Base-by-base conservation (phyloP, 2,113 vertebrate species). In the Labeo catla region DNA sequence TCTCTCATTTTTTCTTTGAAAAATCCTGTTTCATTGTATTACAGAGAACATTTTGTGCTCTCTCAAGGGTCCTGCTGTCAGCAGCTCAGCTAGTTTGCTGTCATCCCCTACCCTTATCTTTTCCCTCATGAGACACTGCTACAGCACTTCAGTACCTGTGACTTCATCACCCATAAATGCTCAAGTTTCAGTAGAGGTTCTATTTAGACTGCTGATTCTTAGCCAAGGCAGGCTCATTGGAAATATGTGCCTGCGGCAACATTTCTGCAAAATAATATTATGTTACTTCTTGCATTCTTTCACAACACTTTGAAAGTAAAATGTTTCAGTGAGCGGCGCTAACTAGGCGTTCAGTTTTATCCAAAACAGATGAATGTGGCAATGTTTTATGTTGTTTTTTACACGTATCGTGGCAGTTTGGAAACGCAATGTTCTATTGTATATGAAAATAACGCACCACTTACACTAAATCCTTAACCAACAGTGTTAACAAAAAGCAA, bases 1-100 rank as follows among this genome's bases (percentile, higher is more conserved):
- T n/a, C 21, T n/a, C 57, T 72, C 2, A 59, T 47, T n/a, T 66
- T 43, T 54, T 45, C n/a, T 52, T 19, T 84, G 39, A 13, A 49
- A 78, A 43, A 21, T 43, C 57, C 43, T 43, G 34, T 47, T 9
- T 47, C 68, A 36, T 43, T 65, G 12, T 54, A 23, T 68, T 87
- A 28, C 84, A 63, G 28, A 59, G 23, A 21, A 49, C 23, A 49
- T 83, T 50, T 52, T 39, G 13, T 43, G 47, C 16, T 45, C 57
- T 34, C 43, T 88, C 84, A 84, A 70, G 77, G 54, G 81, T 54
- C 61, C 45, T 59, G n/a, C 76, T 68, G 80, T 47, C 85, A 80
- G 5, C 13, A 34, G 36, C 57, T 76, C 70, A 47, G 66, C 54
- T 36, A 36, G 8, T 19, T 28, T 66, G 57, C 70, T 49, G 39